Percentiles rank a stretch among this genome's conserved stretches.
Evolutionary conservation across 1,140 invertebrate species (phyloP).

Genomic region (Bicyclus anynana): DNA sequence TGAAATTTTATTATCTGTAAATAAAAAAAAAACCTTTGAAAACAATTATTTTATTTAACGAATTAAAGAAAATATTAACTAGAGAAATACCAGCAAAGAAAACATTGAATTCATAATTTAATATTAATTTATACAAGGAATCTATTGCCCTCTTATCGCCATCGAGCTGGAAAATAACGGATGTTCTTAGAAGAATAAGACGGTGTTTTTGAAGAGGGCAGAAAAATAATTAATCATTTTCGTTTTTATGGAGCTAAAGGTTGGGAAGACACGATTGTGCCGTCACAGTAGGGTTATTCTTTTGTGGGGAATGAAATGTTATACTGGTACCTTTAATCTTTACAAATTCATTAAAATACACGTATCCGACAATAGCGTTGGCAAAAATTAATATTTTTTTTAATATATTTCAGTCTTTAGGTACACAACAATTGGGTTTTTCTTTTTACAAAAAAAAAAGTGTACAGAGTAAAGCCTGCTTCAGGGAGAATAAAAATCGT

Average conservation of each 20-base stretch:
- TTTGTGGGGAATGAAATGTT: slow-evolving; percentile 30
- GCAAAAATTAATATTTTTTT: neutral
- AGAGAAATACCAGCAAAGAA: slow-evolving; percentile 8
- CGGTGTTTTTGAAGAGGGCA: slow-evolving; percentile 71
- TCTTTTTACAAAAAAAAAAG: too few species aligned
- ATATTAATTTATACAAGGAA: slow-evolving; percentile 69
- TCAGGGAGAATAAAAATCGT: too few species aligned
- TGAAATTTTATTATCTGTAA: neutral
- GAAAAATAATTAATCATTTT: slow-evolving; percentile 73
- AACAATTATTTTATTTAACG: too few species aligned
- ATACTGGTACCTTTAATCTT: slow-evolving; percentile 1
- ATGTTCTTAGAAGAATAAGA: slow-evolving; percentile 73
- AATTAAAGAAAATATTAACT: neutral
- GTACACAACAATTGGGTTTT: too few species aligned
- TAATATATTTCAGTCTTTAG: too few species aligned
- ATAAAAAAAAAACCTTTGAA: too few species aligned
- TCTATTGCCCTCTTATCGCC: slow-evolving; percentile 60
- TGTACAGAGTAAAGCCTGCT: too few species aligned
- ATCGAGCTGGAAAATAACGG: slow-evolving; percentile 74
- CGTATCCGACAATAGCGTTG: neutral
- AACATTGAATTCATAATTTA: slow-evolving; percentile 53
- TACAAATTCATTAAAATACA: slow-evolving; percentile 1
- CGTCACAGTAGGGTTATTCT: slow-evolving; percentile 55
- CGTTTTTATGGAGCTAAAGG: slow-evolving; percentile 67
- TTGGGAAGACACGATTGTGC: slow-evolving; percentile 59